Evolutionary conservation across 2,113 vertebrate genomes (phyloP), one percentile per base, ranked within the genome.

Genomic region (Cairina moschata): DNA sequence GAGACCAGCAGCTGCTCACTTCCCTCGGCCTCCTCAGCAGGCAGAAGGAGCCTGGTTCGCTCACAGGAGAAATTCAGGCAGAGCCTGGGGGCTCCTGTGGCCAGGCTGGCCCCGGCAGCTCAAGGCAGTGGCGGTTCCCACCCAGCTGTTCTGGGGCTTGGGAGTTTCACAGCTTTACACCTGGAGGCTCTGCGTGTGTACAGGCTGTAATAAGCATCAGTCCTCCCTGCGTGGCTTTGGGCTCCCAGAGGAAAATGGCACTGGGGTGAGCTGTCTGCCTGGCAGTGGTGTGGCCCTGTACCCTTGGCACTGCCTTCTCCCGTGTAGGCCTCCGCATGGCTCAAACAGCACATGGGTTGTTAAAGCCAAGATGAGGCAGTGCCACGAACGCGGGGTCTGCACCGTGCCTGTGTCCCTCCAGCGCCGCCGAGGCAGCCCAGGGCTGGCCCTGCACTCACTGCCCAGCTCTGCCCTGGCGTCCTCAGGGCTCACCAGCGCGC

Each of bases 371-470:
- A 6, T 10, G 26, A 32, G 58, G 29, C 34, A 31, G 29, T 1
- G 2, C 56, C 5, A 0, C 4, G 28, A 54, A 6, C 11, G 15
- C 8, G 46, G 38, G 44, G 11, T 36, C 50, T 0, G 1, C 1
- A 18, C 7, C 1, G 1, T 0, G 8, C 65, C 0, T 13, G 55
- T 21, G 4, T 4, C 36, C 11, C 31, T 9, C 58, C 6, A 0
- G 40, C 32, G 22, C 22, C 9, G 1, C 1, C 31, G 66, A 32
- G 62, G 16, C 54, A 46, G 25, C 36, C 21, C 31, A 7, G 16
- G 13, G 11, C 60, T 26, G 36, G 60, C 42, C 17, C 3, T 0
- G 6, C 0, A 1, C 56, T 69, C 17, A 22, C 29, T 2, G 18
- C 20, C 15, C 52, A 8, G 32, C 23, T 23, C 5, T n/a, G n/a